Evolutionary conservation across 2,797 vertebrate genomes (phyloP), one percentile per base, ranked within the genome.

Genomic region (Petrocephalus sullivani): DNA sequence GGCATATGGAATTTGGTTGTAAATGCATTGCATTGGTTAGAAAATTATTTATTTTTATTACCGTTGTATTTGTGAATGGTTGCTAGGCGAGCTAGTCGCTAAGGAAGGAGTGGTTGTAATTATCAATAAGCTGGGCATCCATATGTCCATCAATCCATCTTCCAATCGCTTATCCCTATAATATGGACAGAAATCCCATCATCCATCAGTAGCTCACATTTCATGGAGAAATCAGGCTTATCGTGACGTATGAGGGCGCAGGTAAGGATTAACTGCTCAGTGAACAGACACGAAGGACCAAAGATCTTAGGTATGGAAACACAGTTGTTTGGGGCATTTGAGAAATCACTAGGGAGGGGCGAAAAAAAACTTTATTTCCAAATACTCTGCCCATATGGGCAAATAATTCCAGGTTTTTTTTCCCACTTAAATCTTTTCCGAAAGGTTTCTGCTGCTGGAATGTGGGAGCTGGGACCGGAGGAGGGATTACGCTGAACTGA

Each of bases 401-500:
- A 41, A 86, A 86, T 33, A 37, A 56, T 41, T 58, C 33, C 57
- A 86, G 57, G 23, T 9, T 75, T 5, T 41, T 60, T 58, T 84
- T 84, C 28, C 51, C 82, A 53, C 51, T 37, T 58, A 41, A 60
- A 60, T 58, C 54, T 60, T 58, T 37, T 41, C 16, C 28, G 23
- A 58, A 16, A 60, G 54, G 56, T 46, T 58, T 86, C 83, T 41
- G 3, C 75, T n/a, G 28, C 51, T 54, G 49, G 88, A 12, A 86
- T 41, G 84, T 58, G 64, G 85, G 86, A 61, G 85, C 37, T 49
- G 64, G 41, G 64, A 61, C 75, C 23, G 64, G n/a, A 54, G 37
- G 46, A 87, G 56, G 67, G 33, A 82, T 86, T 87, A 83, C 54
- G 23, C 85, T 58, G 71, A 57, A 86, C 41, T 64, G 86, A 82